Evolutionary conservation across 2,888 invertebrate genomes (phyloP), one percentile per base, ranked within the genome.

Genomic region (Idaea aversata): DNA sequence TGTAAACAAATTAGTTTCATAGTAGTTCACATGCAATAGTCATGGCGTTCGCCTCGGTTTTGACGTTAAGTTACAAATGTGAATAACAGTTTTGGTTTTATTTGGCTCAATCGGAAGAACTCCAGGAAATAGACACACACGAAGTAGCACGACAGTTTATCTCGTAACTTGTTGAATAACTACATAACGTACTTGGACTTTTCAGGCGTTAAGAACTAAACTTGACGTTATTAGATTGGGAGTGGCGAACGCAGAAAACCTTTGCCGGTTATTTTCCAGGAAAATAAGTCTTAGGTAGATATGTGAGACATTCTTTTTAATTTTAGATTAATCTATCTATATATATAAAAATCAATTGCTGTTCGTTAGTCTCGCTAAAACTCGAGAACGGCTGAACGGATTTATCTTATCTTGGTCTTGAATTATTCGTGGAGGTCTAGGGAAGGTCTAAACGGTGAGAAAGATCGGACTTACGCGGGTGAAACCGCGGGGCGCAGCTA

Each of bases 61-160:
- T 72, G 73, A 77, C 75, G 73, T 72, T 77, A 77, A 74, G 75
- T 79, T 77, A 76, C 76, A 77, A 77, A 69, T 69, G 69, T 62
- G 66, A 70, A 70, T 66, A 67, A 65, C 47, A 47, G 47, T 47
- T 47, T 47, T 47, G 47, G 47, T 47, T 47, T 47, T 47, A 47
- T 47, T 47, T 47, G 47, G 47, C 38, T 38, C 38, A 47, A 10
- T 7, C 47, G 47, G 47, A 47, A 10, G 10, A 47, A 47, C 47
- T 47, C 47, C 47, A 47, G 47, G 7, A 47, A 47, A 47, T 47
- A 47, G 47, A 47, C 47, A 47, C 13, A 47, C 47, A 47, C 47
- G 47, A 47, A 47, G 47, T 47, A 47, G 47, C 47, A 47, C 6
- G 47, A 47, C 47, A 47, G 47, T 47, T 47, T 47, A 10, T 10